Conservation (phyloP, 2,113 vertebrate genomes). For the Tonatia bakeri region DNA sequence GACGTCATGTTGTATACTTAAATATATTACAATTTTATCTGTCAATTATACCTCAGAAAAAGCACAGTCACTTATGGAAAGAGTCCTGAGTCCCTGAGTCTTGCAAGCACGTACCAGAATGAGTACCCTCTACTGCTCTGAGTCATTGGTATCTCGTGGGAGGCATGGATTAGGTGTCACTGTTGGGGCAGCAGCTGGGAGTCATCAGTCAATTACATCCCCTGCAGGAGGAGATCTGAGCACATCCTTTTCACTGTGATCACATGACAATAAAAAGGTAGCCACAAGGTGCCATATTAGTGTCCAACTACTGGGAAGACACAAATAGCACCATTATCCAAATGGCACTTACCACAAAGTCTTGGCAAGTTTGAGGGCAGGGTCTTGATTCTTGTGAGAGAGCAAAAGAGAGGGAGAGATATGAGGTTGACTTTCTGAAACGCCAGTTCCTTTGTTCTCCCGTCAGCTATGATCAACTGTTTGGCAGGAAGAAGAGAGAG, state of each 20-base stretch:
- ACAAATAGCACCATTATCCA: not conserved
- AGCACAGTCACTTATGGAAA: not conserved
- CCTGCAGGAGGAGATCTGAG: not conserved
- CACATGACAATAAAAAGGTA: not conserved
- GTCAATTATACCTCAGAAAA: not conserved
- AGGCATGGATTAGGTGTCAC: not conserved
- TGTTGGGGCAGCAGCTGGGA: not conserved
- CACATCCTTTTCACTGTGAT: not conserved
- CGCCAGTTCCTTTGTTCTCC: conserved; percentile 72
- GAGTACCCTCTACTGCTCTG: fast-evolving
- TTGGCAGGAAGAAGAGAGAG: conserved; percentile 54
- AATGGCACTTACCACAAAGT: not conserved
- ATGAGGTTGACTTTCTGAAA: conserved; percentile 28
- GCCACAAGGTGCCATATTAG: not conserved
- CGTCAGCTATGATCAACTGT: conserved; percentile 74
- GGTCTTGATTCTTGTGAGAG: conserved; percentile 36
- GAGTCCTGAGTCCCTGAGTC: not conserved
- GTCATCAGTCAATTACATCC: not conserved
- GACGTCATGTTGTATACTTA: not conserved
- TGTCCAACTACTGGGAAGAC: not conserved
- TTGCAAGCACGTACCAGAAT: not conserved
- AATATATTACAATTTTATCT: not conserved
- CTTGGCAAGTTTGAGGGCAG: not conserved
- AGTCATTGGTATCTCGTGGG: not conserved
- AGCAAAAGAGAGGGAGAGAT: conserved; percentile 34